Evolutionary conservation across 2,113 vertebrate species (phyloP).

Genomic region (Callipepla squamata): DNA sequence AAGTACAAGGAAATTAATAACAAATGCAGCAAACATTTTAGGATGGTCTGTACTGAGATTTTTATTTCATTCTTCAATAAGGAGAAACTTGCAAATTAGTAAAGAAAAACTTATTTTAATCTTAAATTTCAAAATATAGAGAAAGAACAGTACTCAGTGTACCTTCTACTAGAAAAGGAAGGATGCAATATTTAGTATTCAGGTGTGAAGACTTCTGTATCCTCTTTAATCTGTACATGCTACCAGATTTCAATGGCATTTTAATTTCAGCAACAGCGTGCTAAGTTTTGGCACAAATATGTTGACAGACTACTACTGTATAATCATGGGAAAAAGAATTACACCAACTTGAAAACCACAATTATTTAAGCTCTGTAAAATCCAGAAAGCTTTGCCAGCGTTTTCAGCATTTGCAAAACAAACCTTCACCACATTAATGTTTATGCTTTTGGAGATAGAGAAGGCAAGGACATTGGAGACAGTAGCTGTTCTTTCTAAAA

Average conservation of each 20-base stretch:
- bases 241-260: neutral
- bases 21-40: neutral
- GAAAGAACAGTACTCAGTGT: neutral
- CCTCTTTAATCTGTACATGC: neutral
- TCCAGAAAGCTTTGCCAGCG: neutral
- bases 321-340: conserved; percentile 3
- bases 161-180: neutral
- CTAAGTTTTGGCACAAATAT: neutral
- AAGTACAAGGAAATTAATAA: neutral
- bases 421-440: neutral
- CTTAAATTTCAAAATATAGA: neutral
- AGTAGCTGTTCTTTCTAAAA: neutral
- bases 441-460: neutral
- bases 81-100: neutral
- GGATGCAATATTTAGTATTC: neutral
- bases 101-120: neutral
- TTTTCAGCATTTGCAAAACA: neutral
- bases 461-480: neutral
- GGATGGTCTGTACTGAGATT: neutral
- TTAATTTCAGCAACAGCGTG: neutral
- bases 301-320: neutral
- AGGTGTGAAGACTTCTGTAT: neutral
- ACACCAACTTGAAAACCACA: conserved; percentile 31
- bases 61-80: neutral
- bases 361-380: neutral